Conservation (phyloP, 2,888 invertebrate species). For the Euphydryas editha region DNA sequence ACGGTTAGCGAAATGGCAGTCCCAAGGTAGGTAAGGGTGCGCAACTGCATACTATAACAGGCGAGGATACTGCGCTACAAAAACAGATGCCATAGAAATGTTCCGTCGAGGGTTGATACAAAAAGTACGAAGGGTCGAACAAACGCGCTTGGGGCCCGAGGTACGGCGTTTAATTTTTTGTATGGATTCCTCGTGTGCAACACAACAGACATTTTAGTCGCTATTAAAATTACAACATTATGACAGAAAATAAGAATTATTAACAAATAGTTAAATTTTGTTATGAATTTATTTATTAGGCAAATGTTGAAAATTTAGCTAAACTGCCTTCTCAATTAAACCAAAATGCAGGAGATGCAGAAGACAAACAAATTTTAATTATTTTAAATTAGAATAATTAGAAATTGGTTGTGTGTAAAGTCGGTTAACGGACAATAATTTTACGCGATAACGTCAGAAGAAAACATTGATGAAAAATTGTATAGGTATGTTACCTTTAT, state of each 20-base stretch:
- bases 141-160: conserved; percentile 51
- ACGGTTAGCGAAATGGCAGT: conserved; percentile 24
- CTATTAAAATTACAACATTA: neutral
- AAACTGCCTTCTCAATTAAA: too few species aligned
- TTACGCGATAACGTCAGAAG: too few species aligned
- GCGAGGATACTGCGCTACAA: conserved; percentile 42
- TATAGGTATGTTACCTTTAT: too few species aligned
- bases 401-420: too few species aligned
- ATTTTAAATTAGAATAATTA: too few species aligned
- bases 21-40: conserved; percentile 38
- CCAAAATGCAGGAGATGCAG: too few species aligned
- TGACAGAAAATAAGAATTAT: neutral
- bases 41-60: conserved; percentile 26
- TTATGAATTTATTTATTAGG: too few species aligned
- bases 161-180: conserved; percentile 66
- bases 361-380: too few species aligned
- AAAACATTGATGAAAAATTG: too few species aligned
- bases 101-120: conserved; percentile 50
- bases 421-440: too few species aligned
- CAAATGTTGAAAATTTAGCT: too few species aligned
- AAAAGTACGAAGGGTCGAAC: conserved; percentile 67
- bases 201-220: neutral
- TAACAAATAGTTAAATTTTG: too few species aligned
- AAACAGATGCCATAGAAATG: conserved; percentile 46
- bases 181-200: conserved; percentile 50